A percentile compares a stretch with the other conserved stretches of the same genome.
These are phyloP conservation scores for Sinhomidia bicolor DNA, from an alignment of 2,888 invertebrate genomes.

Conservation along the genomic window DNA sequence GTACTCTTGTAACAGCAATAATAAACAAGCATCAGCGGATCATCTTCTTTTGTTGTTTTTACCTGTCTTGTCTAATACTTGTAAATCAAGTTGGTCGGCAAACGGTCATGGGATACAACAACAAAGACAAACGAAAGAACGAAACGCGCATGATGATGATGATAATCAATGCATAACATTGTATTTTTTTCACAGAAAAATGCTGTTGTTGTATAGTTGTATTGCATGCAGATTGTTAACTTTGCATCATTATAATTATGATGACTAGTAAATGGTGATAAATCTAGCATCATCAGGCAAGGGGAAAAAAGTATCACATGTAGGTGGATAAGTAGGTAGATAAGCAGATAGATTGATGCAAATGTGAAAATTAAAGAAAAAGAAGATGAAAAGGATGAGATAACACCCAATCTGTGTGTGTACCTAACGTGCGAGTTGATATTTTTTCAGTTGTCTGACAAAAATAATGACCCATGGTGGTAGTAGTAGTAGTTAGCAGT, in stretches of 20 bases:
- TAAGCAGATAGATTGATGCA: slow-evolving; percentile 48
- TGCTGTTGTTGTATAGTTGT: not conserved
- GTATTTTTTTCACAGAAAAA: too few species aligned
- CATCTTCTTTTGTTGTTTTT: slow-evolving; percentile 2
- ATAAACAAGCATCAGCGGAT: slow-evolving; percentile 11
- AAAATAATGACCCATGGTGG: slow-evolving; percentile 55
- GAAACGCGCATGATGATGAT: too few species aligned
- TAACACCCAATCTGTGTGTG: slow-evolving; percentile 50
- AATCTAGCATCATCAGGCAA: slow-evolving; percentile 47
- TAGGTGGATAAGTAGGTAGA: not conserved
- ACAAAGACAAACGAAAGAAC: too few species aligned
- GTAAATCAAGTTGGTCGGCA: slow-evolving; percentile 7
- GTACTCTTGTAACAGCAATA: not conserved
- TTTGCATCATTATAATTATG: slow-evolving; percentile 13
- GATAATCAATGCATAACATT: too few species aligned
- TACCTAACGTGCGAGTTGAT: slow-evolving; percentile 45
- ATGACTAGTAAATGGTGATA: slow-evolving; percentile 40
- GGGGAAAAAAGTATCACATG: slow-evolving; percentile 38
- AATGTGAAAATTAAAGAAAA: slow-evolving; percentile 44
- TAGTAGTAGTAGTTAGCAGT: too few species aligned
- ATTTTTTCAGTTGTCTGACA: slow-evolving; percentile 51
- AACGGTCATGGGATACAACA: slow-evolving; percentile 33
- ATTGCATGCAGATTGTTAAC: slow-evolving; percentile 6
- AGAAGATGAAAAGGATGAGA: slow-evolving; percentile 52
- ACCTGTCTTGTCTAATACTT: not conserved